Base-by-base conservation (phyloP, 2,888 invertebrate genomes). In the Horisme vitalbata region DNA sequence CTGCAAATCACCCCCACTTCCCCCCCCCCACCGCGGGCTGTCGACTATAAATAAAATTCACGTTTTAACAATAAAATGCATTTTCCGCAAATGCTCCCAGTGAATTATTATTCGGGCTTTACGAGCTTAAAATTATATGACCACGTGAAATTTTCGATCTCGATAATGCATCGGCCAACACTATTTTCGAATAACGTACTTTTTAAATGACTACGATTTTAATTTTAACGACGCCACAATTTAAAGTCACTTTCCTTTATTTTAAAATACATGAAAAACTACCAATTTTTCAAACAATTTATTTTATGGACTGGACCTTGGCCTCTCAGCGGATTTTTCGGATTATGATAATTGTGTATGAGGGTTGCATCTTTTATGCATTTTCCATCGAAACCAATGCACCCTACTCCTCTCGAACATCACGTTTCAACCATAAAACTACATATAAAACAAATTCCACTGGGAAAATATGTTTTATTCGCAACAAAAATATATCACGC, bases 51-150 rank as follows among this genome's bases (percentile, higher is more conserved):
- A 88, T 88, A 89, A 89, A 89, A 88, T 89, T 89, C 88, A 88
- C 88, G 88, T 88, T 88, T 89, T 88, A 89, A 88, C 88, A 89
- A 89, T 89, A 89, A 89, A 89, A 88, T 89, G 88, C 87, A 88
- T 89, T 88, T 89, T 88, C 89, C 88, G 87, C 88, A 88, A 89
- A 89, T 88, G 88, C 85, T 85, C 74, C 83, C 79, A 64, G 79
- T 86, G 87, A 88, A 84, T 88, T 88, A 88, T 88, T 79, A 80
- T 78, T 64, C 79, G 70, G 74, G 85, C 84, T 89, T 88, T 88
- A 89, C 84, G 88, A 88, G 88, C 85, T 89, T 87, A 88, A 89
- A 89, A 89, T 89, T 88, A 88, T 87, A 88, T 83, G 82, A 79
- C 75, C 85, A 83, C 81, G 84, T 86, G 85, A 87, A 88, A 88